Conservation (phyloP, 1,140 invertebrate species). For the Drosophila baimaii region DNA sequence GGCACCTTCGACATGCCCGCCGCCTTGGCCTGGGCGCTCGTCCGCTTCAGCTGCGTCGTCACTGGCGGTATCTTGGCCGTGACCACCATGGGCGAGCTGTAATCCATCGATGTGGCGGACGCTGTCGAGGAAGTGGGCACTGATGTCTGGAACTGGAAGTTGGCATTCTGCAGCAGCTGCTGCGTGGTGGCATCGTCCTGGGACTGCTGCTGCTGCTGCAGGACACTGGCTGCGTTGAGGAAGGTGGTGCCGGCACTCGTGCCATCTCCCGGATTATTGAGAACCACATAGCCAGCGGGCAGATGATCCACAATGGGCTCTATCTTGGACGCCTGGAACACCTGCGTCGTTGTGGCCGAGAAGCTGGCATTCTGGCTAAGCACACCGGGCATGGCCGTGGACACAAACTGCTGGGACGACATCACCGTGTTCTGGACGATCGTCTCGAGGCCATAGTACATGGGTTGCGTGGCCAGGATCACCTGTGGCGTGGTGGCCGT, state of each 20-base stretch:
- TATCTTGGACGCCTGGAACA: conserved; percentile 90
- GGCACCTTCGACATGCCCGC: conserved; percentile 59
- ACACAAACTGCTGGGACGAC: conserved; percentile 92
- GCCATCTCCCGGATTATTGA: conserved; percentile 86
- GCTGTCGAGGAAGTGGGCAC: conserved; percentile 36
- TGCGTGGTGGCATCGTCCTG: conserved; percentile 60
- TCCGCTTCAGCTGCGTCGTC: conserved; percentile 63
- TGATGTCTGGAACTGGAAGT: conserved; percentile 62
- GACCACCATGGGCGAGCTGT: conserved; percentile 58
- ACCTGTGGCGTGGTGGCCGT: conserved; percentile 88
- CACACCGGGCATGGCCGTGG: conserved; percentile 90
- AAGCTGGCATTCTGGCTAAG: conserved; percentile 91
- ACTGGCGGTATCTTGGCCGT: conserved; percentile 71
- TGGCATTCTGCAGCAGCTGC: conserved; percentile 64
- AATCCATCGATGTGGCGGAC: conserved; percentile 40
- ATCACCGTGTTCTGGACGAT: conserved; percentile 94
- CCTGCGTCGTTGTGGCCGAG: conserved; percentile 91
- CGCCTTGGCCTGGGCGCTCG: conserved; percentile 34
- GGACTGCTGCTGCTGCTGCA: conserved; percentile 57
- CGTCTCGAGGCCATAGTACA: conserved; percentile 92
- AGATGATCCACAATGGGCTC: conserved; percentile 90
- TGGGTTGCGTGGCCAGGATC: conserved; percentile 89
- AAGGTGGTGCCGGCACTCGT: conserved; percentile 48
- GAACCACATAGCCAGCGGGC: conserved; percentile 88
- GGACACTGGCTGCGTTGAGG: conserved; percentile 69